Evolutionary conservation across 2,888 invertebrate species (phyloP), one percentile per base, ranked within the genome.

Genomic region (Acanthosepion lycidas): DNA sequence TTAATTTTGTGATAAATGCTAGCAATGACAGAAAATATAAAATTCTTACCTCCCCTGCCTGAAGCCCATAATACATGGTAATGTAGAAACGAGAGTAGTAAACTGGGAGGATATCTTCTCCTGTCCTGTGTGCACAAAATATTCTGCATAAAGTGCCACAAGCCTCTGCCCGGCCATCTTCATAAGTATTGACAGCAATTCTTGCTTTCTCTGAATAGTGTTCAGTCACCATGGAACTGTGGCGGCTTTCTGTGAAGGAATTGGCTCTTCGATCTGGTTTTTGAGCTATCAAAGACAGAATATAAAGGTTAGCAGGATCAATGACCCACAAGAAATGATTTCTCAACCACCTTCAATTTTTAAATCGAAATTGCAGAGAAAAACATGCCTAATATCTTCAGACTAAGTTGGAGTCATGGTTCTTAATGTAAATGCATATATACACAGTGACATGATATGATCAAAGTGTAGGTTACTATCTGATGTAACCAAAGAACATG

Each of bases 41-140:
- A 64, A 53, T 20, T 48, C 95, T 93, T 91, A 96, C 96, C 94
- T 96, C 96, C 94, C 98, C 98, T 96, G 98, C 98, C 96, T 98
- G 98, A 49, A 99, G 98, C 0, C 99, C 99, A 97, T 99, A 98
- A 96, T 98, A 98, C 95, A 99, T 97, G 9, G 99, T 99, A 96
- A 99, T 98, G 97, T 99, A 99, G 98, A 99, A 99, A 94, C 99
- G 98, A 23, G 99, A 99, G 96, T 99, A 98, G 98, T 99, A 99
- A 5, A 98, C 98, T 0, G 99, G 99, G 94, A 99, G 98, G 96
- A 99, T 99, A 97, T 98, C 98, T 98, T 99, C 99, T 91, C 99
- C 98, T 1, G 99, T 99, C 97, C 99, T 99, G 97, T 99, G 99
- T 0, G 99, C 98, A 97, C 99, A 99, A 97, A 99, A 98, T 97